Evolutionary conservation across 2,113 vertebrate species (phyloP), one percentile per base, ranked within the genome.

Genomic region (Atherinomorus stipes): DNA sequence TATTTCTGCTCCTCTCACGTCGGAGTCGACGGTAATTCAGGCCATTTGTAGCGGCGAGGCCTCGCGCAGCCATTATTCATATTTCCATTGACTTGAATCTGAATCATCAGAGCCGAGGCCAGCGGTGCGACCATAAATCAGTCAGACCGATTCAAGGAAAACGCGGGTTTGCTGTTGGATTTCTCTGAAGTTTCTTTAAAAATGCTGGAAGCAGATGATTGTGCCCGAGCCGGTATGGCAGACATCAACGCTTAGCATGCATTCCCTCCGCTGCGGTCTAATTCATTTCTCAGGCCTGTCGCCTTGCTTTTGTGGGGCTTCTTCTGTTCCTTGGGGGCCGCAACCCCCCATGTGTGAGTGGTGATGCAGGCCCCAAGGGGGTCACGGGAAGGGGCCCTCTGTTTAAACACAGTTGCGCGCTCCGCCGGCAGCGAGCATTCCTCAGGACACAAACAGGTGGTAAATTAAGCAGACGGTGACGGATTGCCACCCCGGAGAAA

Each of bases 391-490:
- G 89, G 89, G 87, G 84, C 90, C 82, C 89, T 77, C 85, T 90
- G 86, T 91, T 90, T 91, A 92, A 94, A 93, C 91, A 92, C 86
- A 87, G 87, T 89, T 82, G 76, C 85, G 81, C 67, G 53, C 83
- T 88, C 78, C 12, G 81, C 79, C 74, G 28, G 76, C 78, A 49
- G 78, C 9, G 34, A 83, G 84, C 85, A 90, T 91, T 93, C 90
- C 88, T 85, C 54, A 4, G 74, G 76, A 83, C 77, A 51, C 80
- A 89, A 91, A 91, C 90, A 92, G 91, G 92, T 92, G 88, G 83
- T 94, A 91, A 91, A 92, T 92, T 89, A 91, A 91, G 73, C 85
- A 82, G 90, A 82, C 66, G 84, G 80, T 93, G 92, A 92, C 84
- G 80, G 91, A 93, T 92, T 72, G 90, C 91, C 90, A 86, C 84